Percentiles rank a stretch among this genome's conserved stretches.
These are phyloP conservation scores for Coenobita brevimanus DNA, from an alignment of 1,140 invertebrate genomes.

Conservation along the genomic window DNA sequence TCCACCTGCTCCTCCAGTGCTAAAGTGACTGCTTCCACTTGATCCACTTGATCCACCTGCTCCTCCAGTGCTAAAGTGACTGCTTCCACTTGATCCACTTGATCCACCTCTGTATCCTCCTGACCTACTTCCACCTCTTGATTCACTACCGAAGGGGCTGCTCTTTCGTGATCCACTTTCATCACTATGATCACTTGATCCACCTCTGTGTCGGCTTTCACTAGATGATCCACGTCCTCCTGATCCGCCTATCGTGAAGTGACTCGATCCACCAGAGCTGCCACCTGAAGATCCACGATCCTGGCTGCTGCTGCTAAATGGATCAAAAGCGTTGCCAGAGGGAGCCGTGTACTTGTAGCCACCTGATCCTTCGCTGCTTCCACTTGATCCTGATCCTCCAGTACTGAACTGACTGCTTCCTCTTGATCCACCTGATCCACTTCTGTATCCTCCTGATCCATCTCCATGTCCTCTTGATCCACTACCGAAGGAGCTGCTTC, in stretches of 20 bases:
- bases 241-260: slow-evolving; percentile 28
- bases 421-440: background rate
- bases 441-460: background rate
- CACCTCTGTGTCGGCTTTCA: background rate
- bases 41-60: background rate
- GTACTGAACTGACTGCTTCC: background rate
- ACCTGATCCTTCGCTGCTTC: slow-evolving; percentile 11
- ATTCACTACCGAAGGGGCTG: background rate
- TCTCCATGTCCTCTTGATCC: background rate
- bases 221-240: slow-evolving; percentile 26
- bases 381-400: background rate
- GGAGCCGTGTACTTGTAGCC: slow-evolving; percentile 33
- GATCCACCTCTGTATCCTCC: background rate
- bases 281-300: background rate
- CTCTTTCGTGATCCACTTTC: slow-evolving; percentile 30
- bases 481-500: slow-evolving; percentile 16
- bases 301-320: slow-evolving; percentile 2
- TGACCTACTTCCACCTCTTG: slow-evolving; percentile 2
- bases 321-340: slow-evolving; percentile 2
- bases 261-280: slow-evolving; percentile 24
- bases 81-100: background rate
- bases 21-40: background rate
- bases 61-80: background rate
- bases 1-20: slow-evolving; percentile 16
- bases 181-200: slow-evolving; percentile 8